Evolutionary conservation across 1,140 invertebrate species (phyloP), one percentile per base, ranked within the genome.

Genomic region (Zaprionus davidi): DNA sequence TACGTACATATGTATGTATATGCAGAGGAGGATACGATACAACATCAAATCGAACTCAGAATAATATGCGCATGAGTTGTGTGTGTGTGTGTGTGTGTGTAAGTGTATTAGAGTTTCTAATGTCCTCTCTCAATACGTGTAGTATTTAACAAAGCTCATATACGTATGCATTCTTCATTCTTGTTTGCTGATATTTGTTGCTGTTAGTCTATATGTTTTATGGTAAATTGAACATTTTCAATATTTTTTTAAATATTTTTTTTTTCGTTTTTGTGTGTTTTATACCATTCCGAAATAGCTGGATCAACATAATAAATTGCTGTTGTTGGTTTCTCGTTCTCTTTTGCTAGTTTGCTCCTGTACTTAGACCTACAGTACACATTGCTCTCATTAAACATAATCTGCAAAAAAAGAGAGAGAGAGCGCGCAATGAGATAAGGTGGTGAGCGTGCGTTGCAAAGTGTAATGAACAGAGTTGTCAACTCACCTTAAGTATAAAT

Each of bases 401-500:
- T 68, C 77, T 79, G 76, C 24, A 62, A 53, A 13, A 3, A n/a
- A 34, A 51, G 51, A 26, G 24, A 59, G 5, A 15, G 34, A 51
- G n/a, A 11, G 41, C 5, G 49, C 36, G 1, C 59, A 13, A 4
- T 22, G 12, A 36, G 2, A 17, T 46, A 17, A 7, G 17, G 17
- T 34, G 7, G 11, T 51, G 11, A 51, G 17, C 4, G 11, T 51
- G 38, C 38, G 46, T 22, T 51, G 31, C 20, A 41, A 15, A 44
- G 38, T 56, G 34, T 34, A 31, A 22, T 11, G 46, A 31, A 5
- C 22, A 65, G 49, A 59, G 15, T 24, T 9, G n/a, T 7, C 5
- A n/a, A 70, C 73, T 78, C 49, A 80, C 78, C 78, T 80, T 80
- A 80, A 66, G 51, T 53, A 60, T 78, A 80, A 70, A 80, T 80